Evolutionary conservation across 2,797 vertebrate genomes (phyloP).

Genomic region (Clarias platycephalus): DNA sequence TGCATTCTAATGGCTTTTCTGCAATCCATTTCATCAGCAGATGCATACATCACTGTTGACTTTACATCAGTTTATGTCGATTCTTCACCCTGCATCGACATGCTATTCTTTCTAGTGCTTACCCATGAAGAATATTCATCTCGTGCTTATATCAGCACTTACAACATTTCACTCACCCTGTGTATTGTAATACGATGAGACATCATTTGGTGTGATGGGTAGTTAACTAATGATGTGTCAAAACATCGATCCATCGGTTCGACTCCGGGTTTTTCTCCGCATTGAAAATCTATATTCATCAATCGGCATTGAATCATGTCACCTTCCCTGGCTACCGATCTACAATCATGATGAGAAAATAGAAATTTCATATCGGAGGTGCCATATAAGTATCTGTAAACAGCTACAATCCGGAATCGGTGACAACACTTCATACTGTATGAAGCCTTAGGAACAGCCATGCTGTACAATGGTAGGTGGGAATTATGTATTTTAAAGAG

Average conservation of each 20-base stretch:
- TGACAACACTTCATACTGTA: not conserved
- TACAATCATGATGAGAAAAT: slow-evolving; percentile 6
- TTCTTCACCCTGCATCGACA: slow-evolving; percentile 12
- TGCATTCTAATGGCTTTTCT: not conserved
- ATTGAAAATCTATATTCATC: slow-evolving; percentile 39
- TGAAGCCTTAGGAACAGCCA: not conserved
- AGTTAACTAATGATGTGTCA: slow-evolving; percentile 26
- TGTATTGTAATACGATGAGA: slow-evolving; percentile 14
- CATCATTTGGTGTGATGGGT: slow-evolving; percentile 16
- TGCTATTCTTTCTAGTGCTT: slow-evolving; percentile 15
- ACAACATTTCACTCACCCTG: slow-evolving; percentile 13
- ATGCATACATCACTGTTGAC: slow-evolving; percentile 26
- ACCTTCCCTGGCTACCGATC: not conserved
- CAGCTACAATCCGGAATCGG: not conserved
- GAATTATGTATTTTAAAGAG: not conserved
- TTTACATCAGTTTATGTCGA: slow-evolving; percentile 22
- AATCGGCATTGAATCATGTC: slow-evolving; percentile 14
- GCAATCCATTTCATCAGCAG: slow-evolving; percentile 14
- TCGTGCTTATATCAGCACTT: slow-evolving; percentile 38
- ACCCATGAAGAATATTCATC: slow-evolving; percentile 36
- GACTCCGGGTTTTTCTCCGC: slow-evolving; percentile 31
- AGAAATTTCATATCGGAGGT: not conserved
- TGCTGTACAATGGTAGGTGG: not conserved
- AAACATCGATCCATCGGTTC: slow-evolving; percentile 25
- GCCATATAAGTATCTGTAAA: not conserved